A percentile compares a stretch with the other conserved stretches of the same genome.
These are phyloP conservation scores for Rhineura floridana DNA, from an alignment of 2,113 vertebrate species.

Conservation along the genomic window DNA sequence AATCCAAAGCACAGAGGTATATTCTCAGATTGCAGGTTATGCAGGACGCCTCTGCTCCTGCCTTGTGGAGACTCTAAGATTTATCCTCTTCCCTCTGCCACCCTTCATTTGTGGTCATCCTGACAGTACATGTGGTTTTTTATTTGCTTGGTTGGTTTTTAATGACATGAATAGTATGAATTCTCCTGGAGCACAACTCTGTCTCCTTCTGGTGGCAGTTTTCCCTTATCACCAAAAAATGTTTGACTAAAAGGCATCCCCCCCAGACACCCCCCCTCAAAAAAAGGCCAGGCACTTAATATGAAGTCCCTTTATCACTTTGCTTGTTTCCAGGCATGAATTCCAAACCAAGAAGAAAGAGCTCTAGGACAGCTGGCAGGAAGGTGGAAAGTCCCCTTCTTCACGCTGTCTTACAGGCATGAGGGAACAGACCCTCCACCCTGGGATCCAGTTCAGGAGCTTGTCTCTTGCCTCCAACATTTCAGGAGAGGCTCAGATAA, in stretches of 20 bases:
- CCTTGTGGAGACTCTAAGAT: background rate
- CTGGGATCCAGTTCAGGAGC: background rate
- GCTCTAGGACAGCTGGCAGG: background rate
- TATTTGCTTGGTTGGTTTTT: background rate
- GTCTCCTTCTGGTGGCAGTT: background rate
- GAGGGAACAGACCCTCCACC: background rate
- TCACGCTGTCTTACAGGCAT: background rate
- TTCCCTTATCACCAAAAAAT: background rate
- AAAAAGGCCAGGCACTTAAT: background rate
- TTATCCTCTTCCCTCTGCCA: background rate
- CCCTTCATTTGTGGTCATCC: background rate
- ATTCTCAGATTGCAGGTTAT: background rate
- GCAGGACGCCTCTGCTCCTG: background rate
- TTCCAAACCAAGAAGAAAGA: background rate
- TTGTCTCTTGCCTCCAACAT: background rate
- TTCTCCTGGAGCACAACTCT: background rate
- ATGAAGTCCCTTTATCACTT: background rate
- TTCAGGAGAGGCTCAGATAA: background rate
- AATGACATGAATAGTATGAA: background rate
- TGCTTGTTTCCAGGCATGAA: background rate
- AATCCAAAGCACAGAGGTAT: background rate
- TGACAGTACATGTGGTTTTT: background rate
- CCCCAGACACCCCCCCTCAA: background rate
- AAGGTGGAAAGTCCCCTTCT: background rate
- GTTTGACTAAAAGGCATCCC: background rate